Percentiles rank a stretch among this genome's conserved stretches.
These are phyloP conservation scores for Branchinecta lindahli DNA, from an alignment of 1,140 invertebrate species.

Conservation along the genomic window DNA sequence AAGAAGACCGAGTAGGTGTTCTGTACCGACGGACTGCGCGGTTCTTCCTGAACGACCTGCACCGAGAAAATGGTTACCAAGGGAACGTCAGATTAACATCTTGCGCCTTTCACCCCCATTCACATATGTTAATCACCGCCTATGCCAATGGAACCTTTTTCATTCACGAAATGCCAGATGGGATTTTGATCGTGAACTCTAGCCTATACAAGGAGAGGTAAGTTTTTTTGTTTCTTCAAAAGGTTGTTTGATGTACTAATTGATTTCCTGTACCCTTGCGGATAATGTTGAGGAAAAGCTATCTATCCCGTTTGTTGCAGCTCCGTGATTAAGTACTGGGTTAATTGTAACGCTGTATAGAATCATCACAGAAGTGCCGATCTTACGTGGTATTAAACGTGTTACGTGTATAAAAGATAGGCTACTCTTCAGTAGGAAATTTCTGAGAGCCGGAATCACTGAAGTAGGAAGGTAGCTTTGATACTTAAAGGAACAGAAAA, in stretches of 20 bases:
- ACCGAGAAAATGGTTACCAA: constrained; percentile 34
- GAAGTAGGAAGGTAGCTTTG: no score
- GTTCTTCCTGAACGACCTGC: constrained; percentile 53
- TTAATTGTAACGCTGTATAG: no score
- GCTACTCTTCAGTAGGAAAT: no score
- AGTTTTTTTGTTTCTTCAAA: constrained; percentile 11
- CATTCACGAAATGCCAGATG: constrained; percentile 80
- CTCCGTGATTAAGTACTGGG: no score
- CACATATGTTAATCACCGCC: constrained; percentile 62
- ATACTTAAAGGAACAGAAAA: no score
- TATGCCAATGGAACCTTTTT: constrained; percentile 70
- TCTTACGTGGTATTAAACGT: no score
- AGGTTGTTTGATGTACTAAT: not conserved
- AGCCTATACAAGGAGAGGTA: constrained; percentile 17
- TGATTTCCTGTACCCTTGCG: no score
- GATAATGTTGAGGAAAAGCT: no score
- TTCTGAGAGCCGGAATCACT: no score
- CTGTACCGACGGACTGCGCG: constrained; percentile 48
- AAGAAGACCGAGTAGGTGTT: constrained; percentile 31
- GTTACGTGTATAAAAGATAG: no score
- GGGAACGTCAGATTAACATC: constrained; percentile 47
- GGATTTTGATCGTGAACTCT: constrained; percentile 56
- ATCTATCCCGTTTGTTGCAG: no score
- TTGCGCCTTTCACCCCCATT: constrained; percentile 58
- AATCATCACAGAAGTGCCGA: no score